Evolutionary conservation across 2,888 invertebrate genomes (phyloP).

Genomic region (Mythimna ferrago): DNA sequence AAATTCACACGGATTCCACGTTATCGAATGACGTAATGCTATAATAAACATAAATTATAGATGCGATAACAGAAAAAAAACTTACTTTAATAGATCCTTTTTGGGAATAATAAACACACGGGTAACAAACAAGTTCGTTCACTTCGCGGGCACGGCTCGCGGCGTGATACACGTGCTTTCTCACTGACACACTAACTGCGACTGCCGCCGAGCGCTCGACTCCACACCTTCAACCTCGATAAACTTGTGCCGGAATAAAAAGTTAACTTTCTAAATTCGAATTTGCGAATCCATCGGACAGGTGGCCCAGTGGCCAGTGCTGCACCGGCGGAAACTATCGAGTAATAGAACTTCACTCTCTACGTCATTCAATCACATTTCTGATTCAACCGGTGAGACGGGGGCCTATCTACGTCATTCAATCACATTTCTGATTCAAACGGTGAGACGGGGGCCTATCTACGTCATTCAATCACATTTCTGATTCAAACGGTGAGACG

Average conservation of each 20-base stretch:
- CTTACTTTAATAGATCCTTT: slow-evolving; percentile 64
- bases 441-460: slow-evolving; percentile 31
- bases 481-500: slow-evolving; percentile 28
- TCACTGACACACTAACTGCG: slow-evolving; percentile 79
- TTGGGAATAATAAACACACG: slow-evolving; percentile 58
- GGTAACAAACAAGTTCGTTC: slow-evolving; percentile 57
- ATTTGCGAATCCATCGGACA: slow-evolving; percentile 80
- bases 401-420: slow-evolving; percentile 37
- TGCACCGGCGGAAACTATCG: slow-evolving; percentile 40
- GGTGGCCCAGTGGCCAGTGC: slow-evolving; percentile 61
- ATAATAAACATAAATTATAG: slow-evolving; percentile 35
- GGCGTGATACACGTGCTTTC: slow-evolving; percentile 72
- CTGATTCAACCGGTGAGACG: slow-evolving; percentile 28
- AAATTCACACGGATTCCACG: slow-evolving; percentile 40
- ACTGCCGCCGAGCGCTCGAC: slow-evolving; percentile 80
- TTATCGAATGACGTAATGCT: slow-evolving; percentile 31
- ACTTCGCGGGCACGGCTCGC: slow-evolving; percentile 51
- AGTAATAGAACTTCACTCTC: slow-evolving; percentile 28
- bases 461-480: slow-evolving; percentile 45
- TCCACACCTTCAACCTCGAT: slow-evolving; percentile 77
- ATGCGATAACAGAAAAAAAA: slow-evolving; percentile 27
- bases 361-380: slow-evolving; percentile 45
- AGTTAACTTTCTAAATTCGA: slow-evolving; percentile 88
- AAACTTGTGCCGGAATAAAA: slow-evolving; percentile 82
- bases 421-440: slow-evolving; percentile 28